phyloP scores from a whole-genome alignment of 2,797 vertebrate genomes.

The Alosa sapidissima region DNA sequence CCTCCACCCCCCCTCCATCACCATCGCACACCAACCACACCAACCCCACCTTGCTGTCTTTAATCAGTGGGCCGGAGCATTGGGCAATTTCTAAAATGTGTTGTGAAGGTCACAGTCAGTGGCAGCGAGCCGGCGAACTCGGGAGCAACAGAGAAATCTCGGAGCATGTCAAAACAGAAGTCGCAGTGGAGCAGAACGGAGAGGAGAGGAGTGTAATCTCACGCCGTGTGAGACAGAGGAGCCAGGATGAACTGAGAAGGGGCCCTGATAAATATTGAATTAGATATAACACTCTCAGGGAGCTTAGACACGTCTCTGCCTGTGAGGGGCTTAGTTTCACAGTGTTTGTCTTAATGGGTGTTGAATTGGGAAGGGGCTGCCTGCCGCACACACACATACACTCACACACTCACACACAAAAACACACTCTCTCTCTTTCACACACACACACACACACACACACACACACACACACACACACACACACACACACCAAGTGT shows the following conservation, averaged over 20 bases:
- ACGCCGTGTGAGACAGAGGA: not conserved
- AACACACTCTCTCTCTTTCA: not conserved
- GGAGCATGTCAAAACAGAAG: not conserved
- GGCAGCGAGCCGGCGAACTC: conserved; percentile 1
- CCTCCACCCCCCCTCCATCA: not conserved
- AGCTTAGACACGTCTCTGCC: not conserved
- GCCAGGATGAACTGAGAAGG: not conserved
- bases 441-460: not conserved
- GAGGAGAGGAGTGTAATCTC: not conserved
- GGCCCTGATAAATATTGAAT: conserved; percentile 23
- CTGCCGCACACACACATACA: not conserved
- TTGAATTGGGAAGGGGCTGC: not conserved
- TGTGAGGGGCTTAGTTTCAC: not conserved
- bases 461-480: not conserved
- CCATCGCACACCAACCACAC: not conserved
- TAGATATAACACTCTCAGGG: not conserved
- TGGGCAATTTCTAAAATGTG: conserved; percentile 13
- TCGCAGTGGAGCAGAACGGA: not conserved
- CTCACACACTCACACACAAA: not conserved
- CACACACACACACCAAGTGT: not conserved
- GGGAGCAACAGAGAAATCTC: not conserved
- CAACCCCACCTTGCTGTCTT: not conserved
- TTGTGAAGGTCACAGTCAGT: conserved; percentile 4
- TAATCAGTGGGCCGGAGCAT: not conserved
- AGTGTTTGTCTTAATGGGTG: not conserved